These are phyloP conservation scores for Tenthredo notha DNA, from an alignment of 2,888 invertebrate species.

Conservation along the genomic window DNA sequence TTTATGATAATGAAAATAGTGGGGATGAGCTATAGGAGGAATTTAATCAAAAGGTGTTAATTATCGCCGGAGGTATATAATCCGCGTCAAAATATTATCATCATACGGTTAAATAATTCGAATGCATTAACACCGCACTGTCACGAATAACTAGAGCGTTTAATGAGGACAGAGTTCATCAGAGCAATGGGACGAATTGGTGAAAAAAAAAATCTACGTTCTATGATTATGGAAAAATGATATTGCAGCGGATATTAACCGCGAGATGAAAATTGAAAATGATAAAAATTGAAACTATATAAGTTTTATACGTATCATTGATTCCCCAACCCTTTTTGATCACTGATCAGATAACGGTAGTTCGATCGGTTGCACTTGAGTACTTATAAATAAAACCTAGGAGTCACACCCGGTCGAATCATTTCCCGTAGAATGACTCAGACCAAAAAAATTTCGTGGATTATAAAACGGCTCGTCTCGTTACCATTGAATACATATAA, in stretches of 20 bases:
- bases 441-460: background rate
- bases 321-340: background rate
- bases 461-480: background rate
- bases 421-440: background rate
- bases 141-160: background rate
- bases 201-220: too few species aligned
- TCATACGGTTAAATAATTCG: background rate
- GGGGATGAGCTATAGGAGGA: background rate
- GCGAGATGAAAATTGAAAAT: background rate
- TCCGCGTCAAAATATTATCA: background rate
- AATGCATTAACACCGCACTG: background rate
- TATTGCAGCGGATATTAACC: background rate
- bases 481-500: background rate
- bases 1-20: background rate
- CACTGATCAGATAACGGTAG: conserved; percentile 3
- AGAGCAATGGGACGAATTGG: too few species aligned
- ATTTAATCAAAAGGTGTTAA: conserved; percentile 20
- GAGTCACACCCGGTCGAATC: conserved; percentile 10
- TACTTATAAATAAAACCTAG: background rate
- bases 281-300: background rate
- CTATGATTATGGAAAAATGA: too few species aligned
- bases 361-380: conserved; percentile 5
- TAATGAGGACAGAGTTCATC: background rate
- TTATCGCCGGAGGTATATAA: background rate
- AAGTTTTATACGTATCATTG: background rate